These are phyloP conservation scores for Picathartes gymnocephalus DNA, from an alignment of 2,113 vertebrate species.

Conservation along the genomic window DNA sequence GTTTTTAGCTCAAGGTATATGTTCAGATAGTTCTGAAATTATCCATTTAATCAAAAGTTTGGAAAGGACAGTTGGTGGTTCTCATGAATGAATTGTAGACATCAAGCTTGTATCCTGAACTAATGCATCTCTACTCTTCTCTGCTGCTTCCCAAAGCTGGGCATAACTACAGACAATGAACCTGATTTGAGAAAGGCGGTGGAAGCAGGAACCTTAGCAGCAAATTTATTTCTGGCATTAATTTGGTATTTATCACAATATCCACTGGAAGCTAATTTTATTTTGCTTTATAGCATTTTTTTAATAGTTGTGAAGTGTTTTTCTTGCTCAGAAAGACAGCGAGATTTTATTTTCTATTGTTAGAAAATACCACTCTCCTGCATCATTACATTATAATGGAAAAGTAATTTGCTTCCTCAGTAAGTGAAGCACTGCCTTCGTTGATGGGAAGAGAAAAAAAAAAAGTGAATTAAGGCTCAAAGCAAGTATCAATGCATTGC, in stretches of 20 bases:
- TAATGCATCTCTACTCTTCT: background rate
- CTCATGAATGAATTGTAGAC: background rate
- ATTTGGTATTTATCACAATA: background rate
- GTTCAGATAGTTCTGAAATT: background rate
- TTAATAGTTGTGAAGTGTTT: background rate
- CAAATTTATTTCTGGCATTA: background rate
- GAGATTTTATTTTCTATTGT: constrained; percentile 1
- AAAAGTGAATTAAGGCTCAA: constrained; percentile 1
- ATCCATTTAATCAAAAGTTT: background rate
- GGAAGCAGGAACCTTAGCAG: background rate
- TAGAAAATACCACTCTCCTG: constrained; percentile 19
- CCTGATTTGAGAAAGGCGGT: background rate
- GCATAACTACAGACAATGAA: background rate
- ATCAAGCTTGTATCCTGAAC: background rate
- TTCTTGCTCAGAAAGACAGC: constrained; percentile 14
- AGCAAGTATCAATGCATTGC: background rate
- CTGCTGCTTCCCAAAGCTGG: background rate
- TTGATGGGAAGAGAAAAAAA: background rate
- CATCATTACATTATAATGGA: constrained; percentile 22
- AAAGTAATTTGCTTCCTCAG: constrained; percentile 36
- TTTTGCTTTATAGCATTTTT: background rate
- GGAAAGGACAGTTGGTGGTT: background rate
- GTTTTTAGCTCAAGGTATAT: background rate
- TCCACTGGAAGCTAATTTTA: background rate
- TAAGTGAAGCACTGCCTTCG: constrained; percentile 23